Conservation (phyloP, 2,888 invertebrate species). For the Lumbricus terrestris region DNA sequence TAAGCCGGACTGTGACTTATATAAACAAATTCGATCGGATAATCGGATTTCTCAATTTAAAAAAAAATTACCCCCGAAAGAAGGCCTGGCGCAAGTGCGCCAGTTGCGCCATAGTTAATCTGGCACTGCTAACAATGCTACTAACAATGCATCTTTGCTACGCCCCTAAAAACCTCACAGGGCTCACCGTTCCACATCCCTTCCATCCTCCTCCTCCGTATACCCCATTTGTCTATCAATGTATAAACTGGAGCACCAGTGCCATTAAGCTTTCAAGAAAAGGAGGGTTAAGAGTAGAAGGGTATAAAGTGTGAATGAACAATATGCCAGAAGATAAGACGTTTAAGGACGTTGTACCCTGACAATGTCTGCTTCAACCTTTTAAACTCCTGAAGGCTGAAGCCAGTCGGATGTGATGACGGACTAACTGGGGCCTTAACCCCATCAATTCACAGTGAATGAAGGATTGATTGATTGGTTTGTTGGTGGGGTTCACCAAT, state of each 20-base stretch:
- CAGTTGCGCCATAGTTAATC: too few species aligned
- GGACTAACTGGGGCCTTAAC: neutral
- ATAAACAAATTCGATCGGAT: too few species aligned
- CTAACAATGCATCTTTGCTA: neutral
- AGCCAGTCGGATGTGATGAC: neutral
- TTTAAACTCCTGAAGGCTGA: neutral
- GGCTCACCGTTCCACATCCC: neutral
- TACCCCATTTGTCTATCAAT: neutral
- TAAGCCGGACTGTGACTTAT: too few species aligned
- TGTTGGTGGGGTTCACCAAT: neutral
- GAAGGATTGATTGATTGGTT: neutral
- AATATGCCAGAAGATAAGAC: neutral
- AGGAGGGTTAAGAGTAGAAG: neutral
- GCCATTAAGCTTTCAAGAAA: neutral
- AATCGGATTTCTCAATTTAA: too few species aligned
- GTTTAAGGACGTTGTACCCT: slow-evolving; percentile 3
- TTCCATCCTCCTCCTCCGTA: neutral
- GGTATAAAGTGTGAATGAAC: neutral
- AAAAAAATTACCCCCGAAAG: too few species aligned
- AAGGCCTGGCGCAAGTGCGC: too few species aligned
- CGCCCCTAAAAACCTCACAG: neutral
- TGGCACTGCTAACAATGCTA: too few species aligned
- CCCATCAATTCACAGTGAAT: neutral
- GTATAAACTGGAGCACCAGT: neutral
- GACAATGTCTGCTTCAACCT: neutral